These are phyloP conservation scores for Caenorhabditis remanei DNA, from an alignment of 1,140 invertebrate genomes.

Conservation along the genomic window DNA sequence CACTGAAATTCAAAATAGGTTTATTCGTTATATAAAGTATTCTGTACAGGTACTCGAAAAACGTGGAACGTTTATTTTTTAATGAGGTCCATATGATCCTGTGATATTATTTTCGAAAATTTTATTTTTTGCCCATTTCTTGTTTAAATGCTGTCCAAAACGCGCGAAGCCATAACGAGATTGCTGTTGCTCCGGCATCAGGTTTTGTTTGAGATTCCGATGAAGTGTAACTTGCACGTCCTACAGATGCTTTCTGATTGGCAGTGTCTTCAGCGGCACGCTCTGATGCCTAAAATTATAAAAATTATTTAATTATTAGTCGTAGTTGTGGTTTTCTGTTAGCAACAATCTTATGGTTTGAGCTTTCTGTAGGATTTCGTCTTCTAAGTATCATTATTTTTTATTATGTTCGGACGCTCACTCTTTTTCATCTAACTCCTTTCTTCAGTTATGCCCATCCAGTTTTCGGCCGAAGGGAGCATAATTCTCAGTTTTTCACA, in stretches of 20 bases:
- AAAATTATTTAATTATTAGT: background rate
- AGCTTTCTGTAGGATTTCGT: too few relatives aligned
- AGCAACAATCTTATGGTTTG: too few relatives aligned
- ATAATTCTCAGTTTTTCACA: too few relatives aligned
- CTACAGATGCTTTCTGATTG: constrained; percentile 81
- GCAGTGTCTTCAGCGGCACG: constrained; percentile 80
- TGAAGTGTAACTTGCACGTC: constrained; percentile 79
- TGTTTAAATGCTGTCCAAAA: constrained; percentile 15
- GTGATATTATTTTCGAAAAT: background rate
- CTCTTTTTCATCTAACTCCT: too few relatives aligned
- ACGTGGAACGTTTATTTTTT: background rate
- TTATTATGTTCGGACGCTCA: too few relatives aligned
- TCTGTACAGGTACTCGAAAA: background rate
- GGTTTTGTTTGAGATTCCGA: constrained; percentile 75
- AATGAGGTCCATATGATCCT: background rate
- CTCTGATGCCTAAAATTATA: constrained; percentile 76
- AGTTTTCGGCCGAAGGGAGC: too few relatives aligned
- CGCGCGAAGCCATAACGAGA: constrained; percentile 82
- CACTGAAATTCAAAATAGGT: background rate
- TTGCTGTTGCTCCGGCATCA: constrained; percentile 84
- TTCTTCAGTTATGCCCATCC: too few relatives aligned
- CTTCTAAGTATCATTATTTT: too few relatives aligned
- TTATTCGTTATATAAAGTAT: background rate
- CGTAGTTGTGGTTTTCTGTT: too few relatives aligned
- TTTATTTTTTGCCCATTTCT: constrained; percentile 14